phyloP scores from a whole-genome alignment of 2,113 vertebrate species.

The Chamaetylas fuelleborni region DNA sequence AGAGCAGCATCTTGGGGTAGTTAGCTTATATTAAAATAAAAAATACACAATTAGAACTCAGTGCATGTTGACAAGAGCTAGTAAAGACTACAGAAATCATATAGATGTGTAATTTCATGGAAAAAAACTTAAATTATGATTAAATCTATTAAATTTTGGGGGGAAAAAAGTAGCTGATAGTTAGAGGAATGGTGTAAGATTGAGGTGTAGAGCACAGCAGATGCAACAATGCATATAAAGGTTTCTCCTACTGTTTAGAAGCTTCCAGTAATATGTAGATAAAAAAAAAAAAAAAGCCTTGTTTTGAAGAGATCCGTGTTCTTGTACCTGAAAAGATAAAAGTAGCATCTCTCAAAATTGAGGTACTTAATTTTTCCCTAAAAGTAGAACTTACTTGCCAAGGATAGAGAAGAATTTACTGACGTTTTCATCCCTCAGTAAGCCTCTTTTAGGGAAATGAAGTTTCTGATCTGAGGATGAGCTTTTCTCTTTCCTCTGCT shows the following conservation, averaged over 20 bases:
- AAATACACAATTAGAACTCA: background rate
- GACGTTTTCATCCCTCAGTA: background rate
- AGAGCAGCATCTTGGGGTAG: background rate
- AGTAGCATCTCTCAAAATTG: background rate
- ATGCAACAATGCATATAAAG: background rate
- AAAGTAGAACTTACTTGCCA: background rate
- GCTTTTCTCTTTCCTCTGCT: background rate
- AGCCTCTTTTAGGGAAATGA: background rate
- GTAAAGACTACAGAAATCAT: background rate
- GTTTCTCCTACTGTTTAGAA: background rate
- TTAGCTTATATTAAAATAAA: background rate
- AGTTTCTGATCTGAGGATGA: conserved; percentile 11
- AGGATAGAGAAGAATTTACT: background rate
- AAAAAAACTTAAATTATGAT: background rate
- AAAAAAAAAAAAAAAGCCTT: background rate
- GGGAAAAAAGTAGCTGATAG: background rate
- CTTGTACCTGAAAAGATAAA: background rate
- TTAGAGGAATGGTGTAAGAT: background rate
- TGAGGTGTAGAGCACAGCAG: background rate
- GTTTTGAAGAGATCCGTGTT: background rate
- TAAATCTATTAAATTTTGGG: background rate
- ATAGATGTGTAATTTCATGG: background rate
- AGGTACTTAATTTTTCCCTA: background rate
- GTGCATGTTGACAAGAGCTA: background rate
- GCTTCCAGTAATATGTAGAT: background rate